A percentile compares a stretch with the other conserved stretches of the same genome.
Conservation (phyloP, 2,113 vertebrate species). For the Psettodes erumei region DNA sequence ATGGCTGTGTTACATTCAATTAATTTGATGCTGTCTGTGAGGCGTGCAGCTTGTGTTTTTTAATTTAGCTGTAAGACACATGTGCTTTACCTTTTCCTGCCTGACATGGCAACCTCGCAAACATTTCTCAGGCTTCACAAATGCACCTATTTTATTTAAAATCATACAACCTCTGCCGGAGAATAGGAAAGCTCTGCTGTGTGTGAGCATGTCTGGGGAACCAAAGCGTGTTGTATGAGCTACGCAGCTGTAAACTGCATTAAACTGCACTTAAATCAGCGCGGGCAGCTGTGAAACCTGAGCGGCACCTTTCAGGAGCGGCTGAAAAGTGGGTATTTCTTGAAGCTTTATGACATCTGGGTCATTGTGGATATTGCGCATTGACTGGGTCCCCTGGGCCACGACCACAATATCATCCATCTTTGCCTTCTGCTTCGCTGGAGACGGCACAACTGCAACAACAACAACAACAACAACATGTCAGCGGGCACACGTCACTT, state of each 20-base stretch:
- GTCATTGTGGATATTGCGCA: conserved; percentile 93
- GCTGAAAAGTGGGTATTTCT: conserved; percentile 98
- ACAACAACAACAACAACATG: background rate
- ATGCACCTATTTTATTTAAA: background rate
- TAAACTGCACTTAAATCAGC: background rate
- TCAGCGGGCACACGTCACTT: background rate
- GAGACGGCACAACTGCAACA: conserved; percentile 88
- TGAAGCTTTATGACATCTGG: conserved; percentile 98
- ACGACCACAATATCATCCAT: conserved; percentile 99
- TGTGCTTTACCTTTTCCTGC: background rate
- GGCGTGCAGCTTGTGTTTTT: background rate
- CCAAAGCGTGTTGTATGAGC: background rate
- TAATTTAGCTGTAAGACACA: background rate
- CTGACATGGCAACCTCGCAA: background rate
- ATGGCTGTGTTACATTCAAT: background rate
- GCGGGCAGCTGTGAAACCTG: background rate
- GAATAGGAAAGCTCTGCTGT: background rate
- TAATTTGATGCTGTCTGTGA: background rate
- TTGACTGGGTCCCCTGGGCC: conserved; percentile 91
- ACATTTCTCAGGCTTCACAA: too few species aligned
- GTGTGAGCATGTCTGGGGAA: background rate
- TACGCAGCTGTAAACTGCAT: too few species aligned
- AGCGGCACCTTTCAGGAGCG: conserved; percentile 92
- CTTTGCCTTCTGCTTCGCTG: conserved; percentile 94
- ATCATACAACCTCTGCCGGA: background rate